Evolutionary conservation across 2,113 vertebrate species (phyloP), one percentile per base, ranked within the genome.

Genomic region (Macquaria ambigua): DNA sequence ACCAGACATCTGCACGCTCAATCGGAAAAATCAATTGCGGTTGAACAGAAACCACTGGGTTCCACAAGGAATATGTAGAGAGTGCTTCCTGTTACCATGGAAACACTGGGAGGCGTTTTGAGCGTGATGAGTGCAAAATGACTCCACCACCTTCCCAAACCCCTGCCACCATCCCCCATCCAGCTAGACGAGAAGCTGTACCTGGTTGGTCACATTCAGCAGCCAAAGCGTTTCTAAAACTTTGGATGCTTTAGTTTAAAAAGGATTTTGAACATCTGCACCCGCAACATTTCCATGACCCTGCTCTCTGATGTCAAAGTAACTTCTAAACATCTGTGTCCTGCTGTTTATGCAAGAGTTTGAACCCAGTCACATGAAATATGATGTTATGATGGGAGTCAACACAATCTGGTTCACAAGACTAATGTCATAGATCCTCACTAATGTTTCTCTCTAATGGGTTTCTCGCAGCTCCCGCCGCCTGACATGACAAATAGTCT

Each of bases 61-160:
- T 80, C 78, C 77, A 77, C 28, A 7, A 82, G 86, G 91, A 85
- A 72, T 84, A 86, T 4, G 74, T 25, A 85, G 73, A 77, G 67
- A 91, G 85, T 92, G 89, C 89, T 92, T 93, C 85, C 75, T 87
- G 94, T 94, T 95, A 85, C 93, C 63, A 93, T 94, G 91, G 93
- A 87, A 94, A 95, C 91, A 81, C 58, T 58, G 83, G 72, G 68
- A 93, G 85, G 72, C 64, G 43, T 87, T 93, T 64, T 58, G 82
- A 83, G 85, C n/a, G 12, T 37, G 70, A 55, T 73, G 87, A 82
- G 73, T 69, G 79, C 77, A 74, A 91, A 90, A 85, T 41, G 78
- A 83, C 82, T 70, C 69, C 81, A n/a, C 50, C 64, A 12, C 53
- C 71, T 67, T 50, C 72, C 61, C 0, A 16, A 64, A 76, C 53